A percentile compares a stretch with the other conserved stretches of the same genome.
Conservation (phyloP, 2,113 vertebrate species). For the Thinocorus orbignyianus region DNA sequence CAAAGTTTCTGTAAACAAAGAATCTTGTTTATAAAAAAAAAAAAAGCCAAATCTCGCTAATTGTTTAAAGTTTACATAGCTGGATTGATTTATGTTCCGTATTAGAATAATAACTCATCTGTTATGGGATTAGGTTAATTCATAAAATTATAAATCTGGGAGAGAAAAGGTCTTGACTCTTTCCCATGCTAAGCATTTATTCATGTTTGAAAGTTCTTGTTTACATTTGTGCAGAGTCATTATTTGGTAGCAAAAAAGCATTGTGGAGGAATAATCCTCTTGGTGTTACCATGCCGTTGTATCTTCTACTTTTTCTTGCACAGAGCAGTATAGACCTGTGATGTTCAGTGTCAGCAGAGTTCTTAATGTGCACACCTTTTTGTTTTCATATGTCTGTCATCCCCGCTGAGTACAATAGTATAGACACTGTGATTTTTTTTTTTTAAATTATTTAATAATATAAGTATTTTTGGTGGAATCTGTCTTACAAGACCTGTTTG, state of each 20-base stretch:
- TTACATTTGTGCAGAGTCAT: not conserved
- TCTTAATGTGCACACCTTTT: not conserved
- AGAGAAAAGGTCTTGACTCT: not conserved
- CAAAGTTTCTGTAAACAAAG: slow-evolving; percentile 7
- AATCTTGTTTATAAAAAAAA: not conserved
- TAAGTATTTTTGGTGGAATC: not conserved
- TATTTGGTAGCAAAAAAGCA: not conserved
- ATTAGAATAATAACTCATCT: slow-evolving; percentile 47
- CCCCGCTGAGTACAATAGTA: not conserved
- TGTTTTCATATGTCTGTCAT: not conserved
- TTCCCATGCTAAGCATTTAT: slow-evolving; percentile 20
- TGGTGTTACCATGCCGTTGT: not conserved
- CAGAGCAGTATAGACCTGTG: not conserved
- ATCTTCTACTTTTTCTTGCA: not conserved
- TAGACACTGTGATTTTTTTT: not conserved
- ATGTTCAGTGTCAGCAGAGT: not conserved
- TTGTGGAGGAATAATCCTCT: not conserved
- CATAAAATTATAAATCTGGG: slow-evolving; percentile 35
- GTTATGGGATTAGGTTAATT: slow-evolving; percentile 26
- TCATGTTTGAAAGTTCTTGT: not conserved
- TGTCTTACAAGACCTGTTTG: not conserved
- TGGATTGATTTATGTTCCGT: slow-evolving; percentile 44
- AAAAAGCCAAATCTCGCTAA: not conserved
- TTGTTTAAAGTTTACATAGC: not conserved
- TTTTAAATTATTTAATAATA: not conserved